These are phyloP conservation scores for Scaptomyza graminum DNA, from an alignment of 1,140 invertebrate species.

Conservation along the genomic window DNA sequence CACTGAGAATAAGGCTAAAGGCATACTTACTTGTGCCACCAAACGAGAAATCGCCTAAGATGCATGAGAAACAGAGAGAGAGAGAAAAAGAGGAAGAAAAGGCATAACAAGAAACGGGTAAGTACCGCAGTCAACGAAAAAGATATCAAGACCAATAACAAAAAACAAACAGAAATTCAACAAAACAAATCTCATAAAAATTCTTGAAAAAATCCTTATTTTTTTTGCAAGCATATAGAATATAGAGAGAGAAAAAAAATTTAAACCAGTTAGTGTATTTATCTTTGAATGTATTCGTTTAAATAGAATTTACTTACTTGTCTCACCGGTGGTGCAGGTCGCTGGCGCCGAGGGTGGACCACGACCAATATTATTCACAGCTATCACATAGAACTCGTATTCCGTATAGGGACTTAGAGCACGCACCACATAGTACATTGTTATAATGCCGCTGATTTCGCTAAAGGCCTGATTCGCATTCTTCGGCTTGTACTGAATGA, in stretches of 20 bases:
- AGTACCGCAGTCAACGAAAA: constrained; percentile 80
- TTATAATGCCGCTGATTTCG: constrained; percentile 96
- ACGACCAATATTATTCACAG: constrained; percentile 96
- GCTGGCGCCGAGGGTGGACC: constrained; percentile 93
- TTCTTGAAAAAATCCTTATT: constrained; percentile 32
- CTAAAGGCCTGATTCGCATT: constrained; percentile 92
- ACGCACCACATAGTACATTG: constrained; percentile 95
- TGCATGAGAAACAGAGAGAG: neutral
- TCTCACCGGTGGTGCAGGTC: constrained; percentile 97
- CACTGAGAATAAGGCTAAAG: constrained; percentile 17
- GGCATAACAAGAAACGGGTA: constrained; percentile 61
- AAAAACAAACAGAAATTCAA: constrained; percentile 21
- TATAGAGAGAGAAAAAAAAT: constrained; percentile 25
- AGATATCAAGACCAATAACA: constrained; percentile 15
- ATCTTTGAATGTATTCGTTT: neutral
- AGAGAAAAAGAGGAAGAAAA: constrained; percentile 32
- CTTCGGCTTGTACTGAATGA: constrained; percentile 97
- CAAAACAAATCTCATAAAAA: constrained; percentile 14
- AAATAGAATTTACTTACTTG: constrained; percentile 89
- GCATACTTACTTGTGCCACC: constrained; percentile 93
- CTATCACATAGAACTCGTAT: constrained; percentile 98
- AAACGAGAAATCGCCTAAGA: constrained; percentile 90
- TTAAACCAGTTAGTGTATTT: constrained; percentile 25
- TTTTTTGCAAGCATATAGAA: constrained; percentile 8
- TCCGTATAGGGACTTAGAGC: constrained; percentile 96